Evolutionary conservation across 2,797 vertebrate genomes (phyloP), one percentile per base, ranked within the genome.

Genomic region (Sebastes oblongus): DNA sequence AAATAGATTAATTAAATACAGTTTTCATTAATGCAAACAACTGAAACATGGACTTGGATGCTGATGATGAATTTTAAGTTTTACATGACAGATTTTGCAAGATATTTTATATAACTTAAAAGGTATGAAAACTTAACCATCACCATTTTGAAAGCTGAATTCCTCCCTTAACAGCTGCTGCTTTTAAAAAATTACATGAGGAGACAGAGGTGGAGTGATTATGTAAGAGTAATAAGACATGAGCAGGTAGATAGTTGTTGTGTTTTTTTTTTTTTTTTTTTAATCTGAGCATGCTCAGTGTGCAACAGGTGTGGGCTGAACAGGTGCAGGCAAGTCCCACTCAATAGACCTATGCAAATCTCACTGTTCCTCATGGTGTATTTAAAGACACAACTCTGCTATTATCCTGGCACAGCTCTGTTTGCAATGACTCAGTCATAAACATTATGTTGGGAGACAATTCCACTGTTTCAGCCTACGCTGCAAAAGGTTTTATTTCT

Each of bases 291-390:
- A 74, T 82, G 84, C 80, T 85, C 70, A 56, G 22, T 66, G 36
- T 66, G 86, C 91, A 91, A 92, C 93, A 92, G 88, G 91, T 91
- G 86, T 34, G 65, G 42, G 22, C 32, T 74, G 61, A 77, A 39
- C 56, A 64, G 64, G 81, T 84, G 77, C 54, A 71, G 55, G 14
- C 59, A 46, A 54, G 71, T 68, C 50, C 54, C 25, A 42, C 14
- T 36, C 25, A 39, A 7, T 3, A 61, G 25, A 78, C 58, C 6
- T 60, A 18, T 30, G 42, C 5, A 59, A 42, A 52, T 16, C 42
- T 34, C 58, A 24, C 12, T 20, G 50, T 36, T 59, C 12, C 30
- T 61, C 6, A 0, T 56, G 3, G 22, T 74, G 39, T 55, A 50
- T 54, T 59, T 25, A n/a, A 4, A 20, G 46, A 27, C 22, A 74